Evolutionary conservation across 2,797 vertebrate genomes (phyloP).

Genomic region (Coccyzus lansbergi): DNA sequence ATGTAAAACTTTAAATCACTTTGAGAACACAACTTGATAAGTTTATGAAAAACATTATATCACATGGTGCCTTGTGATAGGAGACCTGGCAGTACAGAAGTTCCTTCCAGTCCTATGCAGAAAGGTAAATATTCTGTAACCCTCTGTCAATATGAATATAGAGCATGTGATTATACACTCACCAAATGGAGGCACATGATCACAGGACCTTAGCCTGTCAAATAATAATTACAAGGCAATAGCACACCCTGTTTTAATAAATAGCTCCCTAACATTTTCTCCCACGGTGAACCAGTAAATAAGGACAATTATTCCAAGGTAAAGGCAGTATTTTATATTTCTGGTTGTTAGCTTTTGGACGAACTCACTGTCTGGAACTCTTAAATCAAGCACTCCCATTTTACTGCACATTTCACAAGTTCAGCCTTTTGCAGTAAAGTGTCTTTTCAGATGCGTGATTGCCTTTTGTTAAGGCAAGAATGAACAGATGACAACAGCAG

Average conservation of each 20-base stretch:
- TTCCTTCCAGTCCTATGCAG: constrained; percentile 36
- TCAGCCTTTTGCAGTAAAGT: constrained; percentile 29
- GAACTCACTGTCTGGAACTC: constrained; percentile 23
- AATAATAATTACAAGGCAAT: constrained; percentile 61
- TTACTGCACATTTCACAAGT: constrained; percentile 40
- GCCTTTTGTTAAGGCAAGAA: constrained; percentile 56
- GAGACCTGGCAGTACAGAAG: background rate
- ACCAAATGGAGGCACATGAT: constrained; percentile 44
- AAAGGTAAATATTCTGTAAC: constrained; percentile 44
- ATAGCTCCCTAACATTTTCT: constrained; percentile 8
- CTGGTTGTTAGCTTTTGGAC: constrained; percentile 19
- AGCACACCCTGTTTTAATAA: constrained; percentile 51
- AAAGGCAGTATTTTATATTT: background rate
- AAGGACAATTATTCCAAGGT: background rate
- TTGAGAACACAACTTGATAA: constrained; percentile 5
- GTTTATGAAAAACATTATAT: constrained; percentile 26
- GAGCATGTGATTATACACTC: constrained; percentile 45
- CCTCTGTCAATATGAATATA: constrained; percentile 13
- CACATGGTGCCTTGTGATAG: background rate
- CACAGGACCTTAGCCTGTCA: constrained; percentile 38
- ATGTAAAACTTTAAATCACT: background rate
- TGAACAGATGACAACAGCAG: constrained; percentile 49
- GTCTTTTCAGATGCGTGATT: constrained; percentile 21
- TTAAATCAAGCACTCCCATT: constrained; percentile 26
- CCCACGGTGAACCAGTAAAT: constrained; percentile 14